Evolutionary conservation across 2,888 invertebrate species (phyloP).

Genomic region (Pristionchus exspectatus): DNA sequence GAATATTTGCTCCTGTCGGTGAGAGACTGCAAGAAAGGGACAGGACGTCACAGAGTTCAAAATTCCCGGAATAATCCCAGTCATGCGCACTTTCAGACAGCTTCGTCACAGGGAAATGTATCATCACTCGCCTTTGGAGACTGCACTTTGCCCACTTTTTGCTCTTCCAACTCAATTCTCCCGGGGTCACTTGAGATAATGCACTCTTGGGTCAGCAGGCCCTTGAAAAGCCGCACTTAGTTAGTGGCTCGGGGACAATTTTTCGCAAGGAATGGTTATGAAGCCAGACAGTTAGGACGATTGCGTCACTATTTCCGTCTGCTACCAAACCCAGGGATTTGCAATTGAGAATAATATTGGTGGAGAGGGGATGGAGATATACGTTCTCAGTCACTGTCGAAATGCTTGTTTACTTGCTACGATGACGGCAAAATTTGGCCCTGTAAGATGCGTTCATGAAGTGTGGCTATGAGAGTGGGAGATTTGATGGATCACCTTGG

Average conservation of each 20-base stretch:
- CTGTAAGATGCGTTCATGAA: not conserved
- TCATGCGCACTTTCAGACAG: not conserved
- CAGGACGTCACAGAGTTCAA: too few relatives aligned
- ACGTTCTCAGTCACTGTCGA: too few relatives aligned
- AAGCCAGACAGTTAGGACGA: too few relatives aligned
- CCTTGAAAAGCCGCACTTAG: too few relatives aligned
- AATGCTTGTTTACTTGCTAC: not conserved
- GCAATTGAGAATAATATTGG: too few relatives aligned
- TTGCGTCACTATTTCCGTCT: not conserved
- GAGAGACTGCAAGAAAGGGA: too few relatives aligned
- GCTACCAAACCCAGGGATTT: too few relatives aligned
- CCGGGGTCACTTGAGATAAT: conserved; percentile 29
- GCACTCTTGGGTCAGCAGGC: not conserved
- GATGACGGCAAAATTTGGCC: not conserved
- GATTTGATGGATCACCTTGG: conserved; percentile 7
- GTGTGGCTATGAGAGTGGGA: not conserved
- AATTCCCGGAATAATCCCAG: not conserved
- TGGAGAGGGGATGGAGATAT: too few relatives aligned
- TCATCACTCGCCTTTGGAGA: not conserved
- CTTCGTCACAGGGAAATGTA: not conserved
- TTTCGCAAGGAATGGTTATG: too few relatives aligned
- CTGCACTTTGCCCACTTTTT: not conserved
- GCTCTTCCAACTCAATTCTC: not conserved
- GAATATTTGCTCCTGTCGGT: too few relatives aligned
- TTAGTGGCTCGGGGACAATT: too few relatives aligned